Conservation (phyloP, 2,113 vertebrate species). For the Zosterops lateralis region DNA sequence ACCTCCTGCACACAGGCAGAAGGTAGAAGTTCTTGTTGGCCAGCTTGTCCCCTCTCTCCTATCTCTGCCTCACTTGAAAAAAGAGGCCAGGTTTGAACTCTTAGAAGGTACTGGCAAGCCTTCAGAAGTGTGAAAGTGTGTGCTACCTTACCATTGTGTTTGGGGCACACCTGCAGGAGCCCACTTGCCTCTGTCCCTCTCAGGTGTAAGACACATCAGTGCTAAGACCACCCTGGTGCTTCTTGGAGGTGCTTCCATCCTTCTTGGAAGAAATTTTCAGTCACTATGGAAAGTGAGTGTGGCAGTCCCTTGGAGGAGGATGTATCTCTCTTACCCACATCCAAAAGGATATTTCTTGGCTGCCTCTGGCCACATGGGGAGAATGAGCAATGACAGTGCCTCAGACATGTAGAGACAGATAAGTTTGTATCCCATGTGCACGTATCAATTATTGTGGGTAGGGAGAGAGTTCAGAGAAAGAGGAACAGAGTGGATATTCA, state of each 20-base stretch:
- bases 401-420: not conserved
- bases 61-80: not conserved
- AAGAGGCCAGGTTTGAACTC: not conserved
- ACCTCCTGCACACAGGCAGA: not conserved
- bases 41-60: not conserved
- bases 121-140: not conserved
- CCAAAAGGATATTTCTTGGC: not conserved
- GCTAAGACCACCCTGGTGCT: not conserved
- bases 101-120: not conserved
- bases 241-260: not conserved
- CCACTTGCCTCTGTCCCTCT: not conserved
- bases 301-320: not conserved
- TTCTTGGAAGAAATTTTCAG: not conserved
- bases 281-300: fast-evolving
- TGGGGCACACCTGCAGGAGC: not conserved
- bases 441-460: fast-evolving
- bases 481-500: not conserved
- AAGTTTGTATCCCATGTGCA: not conserved
- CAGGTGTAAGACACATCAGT: not conserved
- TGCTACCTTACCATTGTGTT: not conserved
- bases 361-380: not conserved
- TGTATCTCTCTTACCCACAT: not conserved
- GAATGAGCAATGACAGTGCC: not conserved
- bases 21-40: not conserved
- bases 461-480: not conserved